Base-by-base conservation (phyloP, 2,797 vertebrate species). In the Synaphobranchus kaupii region DNA sequence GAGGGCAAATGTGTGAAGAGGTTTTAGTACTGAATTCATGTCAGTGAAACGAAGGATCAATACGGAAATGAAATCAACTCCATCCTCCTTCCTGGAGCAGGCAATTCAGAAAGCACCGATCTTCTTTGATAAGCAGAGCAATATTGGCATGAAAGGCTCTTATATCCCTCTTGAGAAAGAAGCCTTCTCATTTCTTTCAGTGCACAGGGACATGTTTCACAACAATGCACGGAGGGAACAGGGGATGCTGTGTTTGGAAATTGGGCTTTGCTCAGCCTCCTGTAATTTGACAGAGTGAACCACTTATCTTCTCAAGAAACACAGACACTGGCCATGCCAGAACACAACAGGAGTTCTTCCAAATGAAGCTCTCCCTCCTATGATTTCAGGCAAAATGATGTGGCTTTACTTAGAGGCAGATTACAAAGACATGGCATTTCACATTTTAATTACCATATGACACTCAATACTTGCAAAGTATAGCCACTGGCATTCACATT, bases 31-130 rank as follows among this genome's bases (percentile, higher is more conserved):
- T 34, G n/a, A 71, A 71, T 76, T 13, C 73, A 50, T 81, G 47
- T 81, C 47, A 50, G 25, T 48, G 47, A 81, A 25, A 50, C 15
- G 44, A 81, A 81, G 78, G 50, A 81, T 81, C 78, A 50, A 81
- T 81, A 81, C 47, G 47, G 47, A 81, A 81, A 81, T 81, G 22
- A 81, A 81, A 81, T 81, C 22, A 50, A 81, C 44, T 81, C 78
- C 47, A 17, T 81, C 78, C 78, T 76, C 78, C 47, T 81, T 81
- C 47, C 78, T 50, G 44, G 44, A 50, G 22, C 78, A 50, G 44
- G 47, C 44, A 50, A n/a, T 81, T 81, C 44, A 10, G 28, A 81
- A 81, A n/a, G 22, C 78, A 81, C 20, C 9, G 47, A 81, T 81
- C 44, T 81, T 50, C 78, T 50, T 22, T 81, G 78, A 81, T 81